Evolutionary conservation across 92 coral and sea anemone genomes (phyloP), one percentile per base, ranked within the genome.

Genomic region (Isaurus tuberculatus): DNA sequence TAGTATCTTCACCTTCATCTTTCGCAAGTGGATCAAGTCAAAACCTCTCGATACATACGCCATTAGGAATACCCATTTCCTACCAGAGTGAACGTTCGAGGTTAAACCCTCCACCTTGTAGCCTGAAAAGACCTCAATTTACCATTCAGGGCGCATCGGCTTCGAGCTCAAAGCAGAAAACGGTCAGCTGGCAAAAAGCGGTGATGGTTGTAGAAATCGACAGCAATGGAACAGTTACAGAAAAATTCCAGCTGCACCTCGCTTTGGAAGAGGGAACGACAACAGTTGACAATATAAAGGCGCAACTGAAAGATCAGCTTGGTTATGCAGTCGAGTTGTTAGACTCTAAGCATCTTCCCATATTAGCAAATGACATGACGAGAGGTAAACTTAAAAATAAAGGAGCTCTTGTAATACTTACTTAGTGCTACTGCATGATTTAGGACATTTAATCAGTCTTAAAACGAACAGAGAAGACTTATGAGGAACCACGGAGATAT

Each of bases 211-310:
- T 73, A 10, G 58, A n/a, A 19, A 73, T 73, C 58, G 37, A 32
- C 28, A 17, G 31, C 33, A 46, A 29, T 1, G 70, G 82, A 33
- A 32, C 65, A 29, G 49, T 75, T 8, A 34, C 64, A 75, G 82
- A 75, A 75, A 75, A 51, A 44, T 75, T 43, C 40, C 73, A 79
- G 61, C 73, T 79, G 26, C 83, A 79, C 46, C 83, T 79, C 31
- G 5, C 36, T 22, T 49, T 79, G 83, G 27, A 79, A 65, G 83
- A 79, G 30, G 68, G 66, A 23, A 48, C 67, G 19, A 72, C 83
- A 79, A 7, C 40, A 53, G 73, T 58, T 32, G 83, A 26, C 25
- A 58, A 7, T 11, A 26, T 79, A 5, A 78, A 79, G 26, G 83
- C n/a, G 23, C 51, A 31, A 37, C 70, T 79, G 40, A 51, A 79